Evolutionary conservation across 1,140 invertebrate species (phyloP), one percentile per base, ranked within the genome.

Genomic region (Conus betulinus): DNA sequence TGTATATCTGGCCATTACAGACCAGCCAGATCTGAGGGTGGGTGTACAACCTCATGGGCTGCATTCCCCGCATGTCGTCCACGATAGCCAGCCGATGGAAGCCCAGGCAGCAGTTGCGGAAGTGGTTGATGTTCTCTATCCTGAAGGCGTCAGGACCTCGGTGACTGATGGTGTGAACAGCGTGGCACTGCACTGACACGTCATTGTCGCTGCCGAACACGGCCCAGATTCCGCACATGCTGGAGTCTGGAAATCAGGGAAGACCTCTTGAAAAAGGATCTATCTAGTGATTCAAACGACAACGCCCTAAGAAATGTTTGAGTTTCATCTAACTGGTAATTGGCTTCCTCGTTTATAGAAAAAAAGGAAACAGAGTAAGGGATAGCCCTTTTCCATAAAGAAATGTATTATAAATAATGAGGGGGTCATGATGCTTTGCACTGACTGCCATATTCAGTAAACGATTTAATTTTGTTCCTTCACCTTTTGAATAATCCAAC

Each of bases 1-100:
- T 98, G 94, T 98, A 98, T 88, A 98, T 97, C 96, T 98, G 98
- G 63, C 98, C 98, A 93, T 98, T 98, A 93, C 97, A 98, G 15
- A 98, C 95, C 25, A 96, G 91, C 93, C 93, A 95, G 17, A 95
- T 91, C 87, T 95, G 92, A n/a, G 95, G 95, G 86, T 93, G 91
- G 27, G 91, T 90, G 85, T 93, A 93, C 10, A 95, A 87, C 90
- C 94, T 92, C 92, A 96, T 94, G 0, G 98, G 98, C 94, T 98
- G 98, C 97, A 98, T 98, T 63, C 98, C 97, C 94, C 97, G 96
- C 0, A 97, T 95, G 87, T 96, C 96, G 92, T 98, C 97, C 2
- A 98, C 96, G 92, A 98, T 98, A 0, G 97, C 96, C 23, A 98
- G 94, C 90, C 98, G 96, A 92, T 98, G 97, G 94, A 98, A 98